A percentile compares a stretch with the other conserved stretches of the same genome.
phyloP scores from a whole-genome alignment of 2,113 vertebrate species.

The Poeciliopsis occidentalis region DNA sequence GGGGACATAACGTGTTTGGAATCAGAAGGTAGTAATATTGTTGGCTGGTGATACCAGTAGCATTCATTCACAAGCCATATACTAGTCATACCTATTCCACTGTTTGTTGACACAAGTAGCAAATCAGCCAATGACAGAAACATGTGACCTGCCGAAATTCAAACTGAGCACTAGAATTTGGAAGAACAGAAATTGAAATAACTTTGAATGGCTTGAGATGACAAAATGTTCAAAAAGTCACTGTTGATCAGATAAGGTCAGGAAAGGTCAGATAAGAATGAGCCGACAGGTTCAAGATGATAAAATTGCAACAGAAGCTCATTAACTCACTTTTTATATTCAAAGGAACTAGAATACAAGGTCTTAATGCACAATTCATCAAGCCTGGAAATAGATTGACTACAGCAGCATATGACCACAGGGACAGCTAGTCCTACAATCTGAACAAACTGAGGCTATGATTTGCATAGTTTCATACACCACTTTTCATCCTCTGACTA shows the following conservation, averaged over 20 bases:
- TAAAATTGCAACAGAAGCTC: background rate
- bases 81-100: background rate
- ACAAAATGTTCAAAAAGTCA: background rate
- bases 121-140: background rate
- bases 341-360: too few relatives aligned
- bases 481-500: too few relatives aligned
- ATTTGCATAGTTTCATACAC: too few relatives aligned
- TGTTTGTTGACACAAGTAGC: background rate
- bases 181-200: background rate
- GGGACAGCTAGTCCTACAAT: too few relatives aligned
- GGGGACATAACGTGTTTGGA: slow-evolving; percentile 9
- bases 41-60: background rate
- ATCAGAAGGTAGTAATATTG: slow-evolving; percentile 24
- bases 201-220: background rate
- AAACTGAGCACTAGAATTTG: background rate
- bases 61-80: background rate
- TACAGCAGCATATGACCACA: too few relatives aligned
- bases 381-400: too few relatives aligned
- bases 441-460: too few relatives aligned
- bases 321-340: too few relatives aligned
- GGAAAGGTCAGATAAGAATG: background rate
- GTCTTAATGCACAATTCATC: too few relatives aligned
- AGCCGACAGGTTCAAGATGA: background rate
- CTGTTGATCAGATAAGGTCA: background rate
- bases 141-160: background rate